A percentile compares a stretch with the other conserved stretches of the same genome.
Evolutionary conservation across 2,888 invertebrate species (phyloP).

Genomic region (Lasioglossum vierecki): DNA sequence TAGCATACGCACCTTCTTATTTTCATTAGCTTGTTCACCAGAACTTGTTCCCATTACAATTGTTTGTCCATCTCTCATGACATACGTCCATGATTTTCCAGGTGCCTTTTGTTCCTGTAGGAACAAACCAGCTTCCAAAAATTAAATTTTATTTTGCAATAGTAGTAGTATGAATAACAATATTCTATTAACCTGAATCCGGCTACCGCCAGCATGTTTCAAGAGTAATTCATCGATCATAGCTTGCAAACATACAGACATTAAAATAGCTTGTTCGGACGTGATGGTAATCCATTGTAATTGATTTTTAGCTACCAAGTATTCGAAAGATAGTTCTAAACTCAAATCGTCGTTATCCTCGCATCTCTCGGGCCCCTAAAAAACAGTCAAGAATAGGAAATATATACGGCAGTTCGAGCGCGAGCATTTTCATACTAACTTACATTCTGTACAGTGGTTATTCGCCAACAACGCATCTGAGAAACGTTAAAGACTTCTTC

Average conservation of each 20-base stretch:
- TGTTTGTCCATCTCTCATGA: constrained; percentile 90
- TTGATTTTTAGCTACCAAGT: constrained; percentile 95
- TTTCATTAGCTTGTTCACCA: constrained; percentile 85
- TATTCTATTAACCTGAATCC: constrained; percentile 79
- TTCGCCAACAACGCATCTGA: constrained; percentile 98
- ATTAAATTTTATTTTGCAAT: constrained; percentile 5
- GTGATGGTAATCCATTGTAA: constrained; percentile 97
- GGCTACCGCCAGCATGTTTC: constrained; percentile 88
- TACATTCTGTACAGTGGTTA: constrained; percentile 92
- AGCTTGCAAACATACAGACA: constrained; percentile 97
- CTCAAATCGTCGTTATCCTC: constrained; percentile 76
- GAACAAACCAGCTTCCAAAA: constrained; percentile 41
- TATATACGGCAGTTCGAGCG: background rate
- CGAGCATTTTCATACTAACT: constrained; percentile 75
- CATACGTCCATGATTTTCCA: constrained; percentile 88
- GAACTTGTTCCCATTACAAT: constrained; percentile 86
- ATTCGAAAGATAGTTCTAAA: constrained; percentile 96
- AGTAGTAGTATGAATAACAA: constrained; percentile 12
- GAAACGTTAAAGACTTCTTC: constrained; percentile 97
- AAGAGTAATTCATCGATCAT: constrained; percentile 97
- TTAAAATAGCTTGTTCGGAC: constrained; percentile 96
- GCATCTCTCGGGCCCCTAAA: constrained; percentile 73
- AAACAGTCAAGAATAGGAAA: constrained; percentile 5
- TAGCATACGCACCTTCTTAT: constrained; percentile 65
- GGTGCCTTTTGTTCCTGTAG: constrained; percentile 50